Evolutionary conservation across 2,797 vertebrate genomes (phyloP), one percentile per base, ranked within the genome.

Genomic region (Acridotheres tristis): DNA sequence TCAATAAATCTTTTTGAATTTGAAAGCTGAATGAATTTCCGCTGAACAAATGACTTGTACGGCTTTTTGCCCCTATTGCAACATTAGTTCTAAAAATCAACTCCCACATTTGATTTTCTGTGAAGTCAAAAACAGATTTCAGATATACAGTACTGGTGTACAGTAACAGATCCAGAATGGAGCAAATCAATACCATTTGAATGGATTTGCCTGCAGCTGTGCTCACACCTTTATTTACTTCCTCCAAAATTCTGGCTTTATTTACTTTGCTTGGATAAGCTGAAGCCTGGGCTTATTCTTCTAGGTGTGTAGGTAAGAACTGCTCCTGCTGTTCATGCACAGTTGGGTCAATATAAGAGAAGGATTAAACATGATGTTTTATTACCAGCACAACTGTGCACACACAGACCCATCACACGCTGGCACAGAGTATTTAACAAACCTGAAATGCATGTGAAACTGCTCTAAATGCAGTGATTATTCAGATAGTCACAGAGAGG

Each of bases 221-320:
- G 20, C 74, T 83, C 84, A 54, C 57, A 42, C 81, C 78, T 97
- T 87, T 91, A 69, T 95, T 90, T 88, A 73, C 74, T 63, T 93
- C 69, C 88, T 75, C 43, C 58, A 74, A 43, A 82, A 68, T 40
- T 68, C 67, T 45, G 29, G 9, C 16, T 9, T 10, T 89, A 63
- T 93, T 92, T 71, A 73, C 47, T 85, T 84, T 53, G 36, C 55
- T 43, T 66, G 71, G 48, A 18, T 74, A 85, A 90, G 38, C 42
- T 2, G 0, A 53, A 89, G 72, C 65, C 61, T 43, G 43, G 47
- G 42, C 50, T 92, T 74, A 68, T 85, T 89, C 65, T 86, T 83
- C 42, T 13, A 68, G 42, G 61, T 85, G 88, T 48, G 67, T 78
- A 53, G 2, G 0, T 65, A 90, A 88, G 85, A 73, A 77, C 75